These are phyloP conservation scores for Paedocypris micromegethes DNA, from an alignment of 2,797 vertebrate genomes.

Conservation along the genomic window DNA sequence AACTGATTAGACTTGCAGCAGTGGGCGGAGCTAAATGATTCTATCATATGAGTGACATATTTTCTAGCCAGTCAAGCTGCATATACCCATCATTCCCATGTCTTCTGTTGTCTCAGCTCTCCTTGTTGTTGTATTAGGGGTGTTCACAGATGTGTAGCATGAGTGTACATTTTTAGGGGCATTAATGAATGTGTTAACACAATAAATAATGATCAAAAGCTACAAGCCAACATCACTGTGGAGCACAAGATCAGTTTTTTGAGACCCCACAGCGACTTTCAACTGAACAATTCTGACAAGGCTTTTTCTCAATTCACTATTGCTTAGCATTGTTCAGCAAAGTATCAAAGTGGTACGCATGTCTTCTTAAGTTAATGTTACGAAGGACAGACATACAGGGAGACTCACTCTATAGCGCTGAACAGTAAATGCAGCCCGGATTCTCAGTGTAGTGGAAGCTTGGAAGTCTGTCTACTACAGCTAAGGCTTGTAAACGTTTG, in stretches of 20 bases:
- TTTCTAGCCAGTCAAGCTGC: slow-evolving; percentile 5
- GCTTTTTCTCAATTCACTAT: slow-evolving; percentile 67
- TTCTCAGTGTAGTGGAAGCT: slow-evolving; percentile 37
- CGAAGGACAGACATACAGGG: slow-evolving; percentile 41
- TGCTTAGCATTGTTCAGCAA: slow-evolving; percentile 28
- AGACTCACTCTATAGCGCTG: slow-evolving; percentile 40
- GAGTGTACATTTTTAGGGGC: slow-evolving; percentile 29
- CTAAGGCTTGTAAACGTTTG: slow-evolving; percentile 42
- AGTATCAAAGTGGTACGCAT: slow-evolving; percentile 42
- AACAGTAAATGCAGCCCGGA: slow-evolving; percentile 41
- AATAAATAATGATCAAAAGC: slow-evolving; percentile 36
- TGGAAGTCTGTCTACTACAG: slow-evolving; percentile 31
- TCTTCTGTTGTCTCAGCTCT: slow-evolving; percentile 27
- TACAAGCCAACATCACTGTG: slow-evolving; percentile 26
- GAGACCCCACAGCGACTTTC: no score
- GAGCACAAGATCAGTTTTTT: slow-evolving; percentile 51
- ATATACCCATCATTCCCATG: slow-evolving; percentile 3
- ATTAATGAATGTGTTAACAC: slow-evolving; percentile 42
- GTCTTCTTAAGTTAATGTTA: slow-evolving; percentile 42
- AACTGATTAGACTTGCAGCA: not conserved
- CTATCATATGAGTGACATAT: slow-evolving; percentile 23
- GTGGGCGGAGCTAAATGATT: slow-evolving; percentile 22
- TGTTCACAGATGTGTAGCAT: slow-evolving; percentile 34
- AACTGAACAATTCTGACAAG: slow-evolving; percentile 69
- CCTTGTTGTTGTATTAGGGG: slow-evolving; percentile 29